Evolutionary conservation across 2,113 vertebrate species (phyloP).

Genomic region (Melanotaenia duboulayi): DNA sequence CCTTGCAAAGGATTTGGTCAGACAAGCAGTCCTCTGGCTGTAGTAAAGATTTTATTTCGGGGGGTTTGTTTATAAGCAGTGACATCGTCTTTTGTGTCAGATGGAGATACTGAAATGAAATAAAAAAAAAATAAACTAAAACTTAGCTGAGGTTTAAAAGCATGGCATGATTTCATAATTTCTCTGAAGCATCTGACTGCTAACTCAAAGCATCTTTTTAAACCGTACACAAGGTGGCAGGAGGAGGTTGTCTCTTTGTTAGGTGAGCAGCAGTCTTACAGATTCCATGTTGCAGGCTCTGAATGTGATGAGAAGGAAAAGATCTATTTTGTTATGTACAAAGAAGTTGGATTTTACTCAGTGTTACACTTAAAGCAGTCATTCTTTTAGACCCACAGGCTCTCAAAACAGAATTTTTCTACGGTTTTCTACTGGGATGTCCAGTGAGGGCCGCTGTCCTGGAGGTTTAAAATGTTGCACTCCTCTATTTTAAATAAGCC

Average conservation of each 20-base stretch:
- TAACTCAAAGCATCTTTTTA: conserved; percentile 7
- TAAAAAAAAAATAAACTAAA: conserved; percentile 18
- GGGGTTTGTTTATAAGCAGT: too few relatives aligned
- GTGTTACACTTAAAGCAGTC: not conserved
- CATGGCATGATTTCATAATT: not conserved
- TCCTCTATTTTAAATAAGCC: too few relatives aligned
- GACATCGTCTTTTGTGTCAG: too few relatives aligned
- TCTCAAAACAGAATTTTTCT: too few relatives aligned
- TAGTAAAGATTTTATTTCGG: too few relatives aligned
- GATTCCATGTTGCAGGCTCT: not conserved
- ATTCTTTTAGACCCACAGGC: not conserved
- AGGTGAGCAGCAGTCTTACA: not conserved
- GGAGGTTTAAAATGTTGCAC: too few relatives aligned
- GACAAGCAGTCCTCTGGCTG: too few relatives aligned
- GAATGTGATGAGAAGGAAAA: not conserved
- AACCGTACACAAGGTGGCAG: conserved; percentile 65
- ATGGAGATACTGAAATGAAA: not conserved
- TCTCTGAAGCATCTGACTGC: too few relatives aligned
- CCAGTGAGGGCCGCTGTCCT: too few relatives aligned
- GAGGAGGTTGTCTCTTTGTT: conserved; percentile 12
- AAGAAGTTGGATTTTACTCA: not conserved
- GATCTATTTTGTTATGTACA: not conserved
- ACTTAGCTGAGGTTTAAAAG: not conserved
- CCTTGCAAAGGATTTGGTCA: too few relatives aligned
- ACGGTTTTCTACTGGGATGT: too few relatives aligned